Base-by-base conservation (phyloP, 2,113 vertebrate genomes). In the Sialia sialis region DNA sequence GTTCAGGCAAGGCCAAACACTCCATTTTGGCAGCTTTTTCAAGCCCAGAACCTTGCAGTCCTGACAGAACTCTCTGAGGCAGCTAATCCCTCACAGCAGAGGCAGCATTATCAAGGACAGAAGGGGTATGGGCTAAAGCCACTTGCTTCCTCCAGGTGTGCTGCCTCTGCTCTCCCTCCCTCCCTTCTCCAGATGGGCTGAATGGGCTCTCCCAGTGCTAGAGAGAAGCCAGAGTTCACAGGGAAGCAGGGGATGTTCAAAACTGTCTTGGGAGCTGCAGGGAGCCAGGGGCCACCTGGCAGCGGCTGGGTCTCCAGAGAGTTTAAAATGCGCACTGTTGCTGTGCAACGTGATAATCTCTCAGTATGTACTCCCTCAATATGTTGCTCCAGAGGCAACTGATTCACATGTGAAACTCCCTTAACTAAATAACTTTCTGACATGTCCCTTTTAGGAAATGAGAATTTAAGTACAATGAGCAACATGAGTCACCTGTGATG, bases 21-120 rank as follows among this genome's bases (percentile, higher is more conserved):
- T 77, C 85, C 13, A 30, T 90, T 83, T 80, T 44, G 34, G 36
- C 54, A 77, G 44, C 39, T 60, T 80, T 83, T 88, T 69, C 75
- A 83, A 54, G 36, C 34, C 46, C 0, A 69, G 62, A 74, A 30
- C 26, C n/a, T 82, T 68, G 30, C 44, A 59, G 27, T n/a, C 13
- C 36, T 83, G 38, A 67, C 32, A 74, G 73, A 23, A 46, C 30
- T 64, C 39, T 55, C 30, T 44, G 41, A 79, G 43, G 29, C 27
- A 74, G 27, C 38, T 43, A 69, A 80, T 83, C 21, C 14, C 34
- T 90, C 79, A 69, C 29, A 83, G 51, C 26, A 56, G 32, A 64
- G 38, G 54, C 25, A 48, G 5, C 44, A 25, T 16, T 44, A 26
- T 39, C 27, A 22, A 29, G 52, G 41, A 85, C 30, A 75, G 74